phyloP scores from a whole-genome alignment of 2,113 vertebrate genomes.

The Hypomesus transpacificus region DNA sequence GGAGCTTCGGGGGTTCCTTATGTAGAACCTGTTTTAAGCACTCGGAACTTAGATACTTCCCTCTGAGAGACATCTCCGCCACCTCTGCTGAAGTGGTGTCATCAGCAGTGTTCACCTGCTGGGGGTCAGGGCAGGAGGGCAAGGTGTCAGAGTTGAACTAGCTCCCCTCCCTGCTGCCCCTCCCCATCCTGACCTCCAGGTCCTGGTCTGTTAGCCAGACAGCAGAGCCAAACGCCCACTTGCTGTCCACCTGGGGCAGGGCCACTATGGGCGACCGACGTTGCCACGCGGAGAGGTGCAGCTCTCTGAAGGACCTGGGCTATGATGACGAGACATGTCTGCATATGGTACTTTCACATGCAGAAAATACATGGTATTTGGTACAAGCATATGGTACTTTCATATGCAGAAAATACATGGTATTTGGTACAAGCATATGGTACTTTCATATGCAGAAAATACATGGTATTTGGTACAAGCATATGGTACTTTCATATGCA shows the following conservation, averaged over 20 bases:
- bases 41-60: neutral
- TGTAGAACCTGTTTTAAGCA: neutral
- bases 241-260: conserved; percentile 16
- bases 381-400: neutral
- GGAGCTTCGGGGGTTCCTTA: too few relatives aligned
- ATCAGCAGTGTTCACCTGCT: conserved; percentile 29
- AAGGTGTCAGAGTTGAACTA: conserved; percentile 56
- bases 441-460: neutral
- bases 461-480: neutral
- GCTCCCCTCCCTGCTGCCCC: conserved; percentile 40
- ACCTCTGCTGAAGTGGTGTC: conserved; percentile 18
- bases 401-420: neutral
- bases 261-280: conserved; percentile 20
- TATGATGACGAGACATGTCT: conserved; percentile 9
- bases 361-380: neutral
- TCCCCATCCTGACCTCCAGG: conserved; percentile 16
- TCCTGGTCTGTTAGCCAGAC: conserved; percentile 36
- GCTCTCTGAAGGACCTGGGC: conserved; percentile 28
- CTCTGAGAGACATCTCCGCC: too few relatives aligned
- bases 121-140: conserved; percentile 42
- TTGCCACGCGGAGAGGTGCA: conserved; percentile 19
- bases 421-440: neutral
- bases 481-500: too few relatives aligned
- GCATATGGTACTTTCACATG: neutral
- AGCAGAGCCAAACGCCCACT: conserved; percentile 33